Conservation (phyloP, 1,140 invertebrate genomes). For the Maconellicoccus hirsutus region DNA sequence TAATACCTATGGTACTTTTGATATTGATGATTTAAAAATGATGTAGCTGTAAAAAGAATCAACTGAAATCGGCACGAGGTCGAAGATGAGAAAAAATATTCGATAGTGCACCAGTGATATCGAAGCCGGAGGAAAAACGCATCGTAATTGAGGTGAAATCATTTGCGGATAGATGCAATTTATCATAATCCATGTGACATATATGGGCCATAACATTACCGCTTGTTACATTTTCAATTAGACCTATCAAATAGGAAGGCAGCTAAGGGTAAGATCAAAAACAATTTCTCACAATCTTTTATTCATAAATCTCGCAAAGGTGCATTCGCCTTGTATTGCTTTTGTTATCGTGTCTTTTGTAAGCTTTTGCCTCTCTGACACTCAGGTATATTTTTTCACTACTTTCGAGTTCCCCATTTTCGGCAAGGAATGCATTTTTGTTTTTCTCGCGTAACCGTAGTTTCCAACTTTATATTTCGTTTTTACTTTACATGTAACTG, state of each 20-base stretch:
- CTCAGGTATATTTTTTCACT: neutral
- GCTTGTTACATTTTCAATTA: conserved; percentile 21
- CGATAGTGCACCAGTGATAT: neutral
- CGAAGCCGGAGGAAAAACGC: neutral
- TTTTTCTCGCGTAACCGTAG: neutral
- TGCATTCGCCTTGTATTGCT: conserved; percentile 16
- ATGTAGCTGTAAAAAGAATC: neutral
- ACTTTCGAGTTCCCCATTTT: neutral
- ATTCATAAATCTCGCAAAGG: conserved; percentile 20
- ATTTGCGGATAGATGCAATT: neutral
- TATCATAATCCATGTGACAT: conserved; percentile 20
- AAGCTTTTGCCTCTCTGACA: neutral
- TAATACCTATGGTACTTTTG: neutral
- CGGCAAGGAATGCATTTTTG: neutral
- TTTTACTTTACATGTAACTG: neutral
- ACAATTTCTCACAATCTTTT: conserved; percentile 22
- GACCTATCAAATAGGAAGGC: conserved; percentile 16
- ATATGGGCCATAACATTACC: conserved; percentile 22
- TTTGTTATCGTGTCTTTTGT: neutral
- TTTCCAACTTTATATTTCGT: neutral
- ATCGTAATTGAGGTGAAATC: neutral
- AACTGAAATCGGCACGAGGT: neutral
- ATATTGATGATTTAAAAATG: conserved; percentile 17
- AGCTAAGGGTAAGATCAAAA: neutral
- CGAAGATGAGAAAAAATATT: neutral